A percentile compares a stretch with the other conserved stretches of the same genome.
These are phyloP conservation scores for Heliconius congener DNA, from an alignment of 1,140 invertebrate species.

Conservation along the genomic window DNA sequence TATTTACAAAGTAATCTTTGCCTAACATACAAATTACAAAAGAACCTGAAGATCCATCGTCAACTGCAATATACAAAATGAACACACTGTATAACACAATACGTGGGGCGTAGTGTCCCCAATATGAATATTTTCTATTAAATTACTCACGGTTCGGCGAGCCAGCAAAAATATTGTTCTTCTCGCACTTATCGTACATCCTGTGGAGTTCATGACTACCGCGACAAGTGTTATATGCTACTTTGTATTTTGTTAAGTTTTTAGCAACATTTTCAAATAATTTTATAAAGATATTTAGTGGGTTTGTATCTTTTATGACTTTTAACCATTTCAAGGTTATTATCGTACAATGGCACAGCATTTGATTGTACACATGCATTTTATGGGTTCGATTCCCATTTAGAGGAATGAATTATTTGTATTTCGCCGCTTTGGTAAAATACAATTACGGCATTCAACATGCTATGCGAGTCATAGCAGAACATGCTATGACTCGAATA, in stretches of 20 bases:
- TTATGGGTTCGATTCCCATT: too few species aligned
- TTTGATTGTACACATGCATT: too few species aligned
- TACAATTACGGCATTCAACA: too few species aligned
- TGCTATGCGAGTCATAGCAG: too few species aligned
- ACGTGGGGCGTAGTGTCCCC: constrained; percentile 63
- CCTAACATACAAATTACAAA: background rate
- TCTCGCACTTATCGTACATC: constrained; percentile 64
- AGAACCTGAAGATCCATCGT: background rate
- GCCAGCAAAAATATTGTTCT: constrained; percentile 77
- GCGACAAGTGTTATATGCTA: constrained; percentile 20
- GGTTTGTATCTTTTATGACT: too few species aligned
- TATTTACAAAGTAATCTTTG: too few species aligned
- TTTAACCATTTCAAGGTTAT: too few species aligned
- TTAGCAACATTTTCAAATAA: background rate
- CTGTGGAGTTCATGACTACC: constrained; percentile 51
- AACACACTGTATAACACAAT: constrained; percentile 51
- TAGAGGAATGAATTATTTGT: too few species aligned
- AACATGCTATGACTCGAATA: too few species aligned
- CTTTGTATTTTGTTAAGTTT: constrained; percentile 18
- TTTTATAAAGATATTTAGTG: background rate
- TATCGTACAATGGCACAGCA: too few species aligned
- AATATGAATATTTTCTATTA: constrained; percentile 81
- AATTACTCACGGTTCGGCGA: constrained; percentile 76
- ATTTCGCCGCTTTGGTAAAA: too few species aligned
- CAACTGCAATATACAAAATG: background rate